Percentiles rank a stretch among this genome's conserved stretches.
These are phyloP conservation scores for Anthrax anthrax DNA, from an alignment of 2,888 invertebrate species.

Conservation along the genomic window DNA sequence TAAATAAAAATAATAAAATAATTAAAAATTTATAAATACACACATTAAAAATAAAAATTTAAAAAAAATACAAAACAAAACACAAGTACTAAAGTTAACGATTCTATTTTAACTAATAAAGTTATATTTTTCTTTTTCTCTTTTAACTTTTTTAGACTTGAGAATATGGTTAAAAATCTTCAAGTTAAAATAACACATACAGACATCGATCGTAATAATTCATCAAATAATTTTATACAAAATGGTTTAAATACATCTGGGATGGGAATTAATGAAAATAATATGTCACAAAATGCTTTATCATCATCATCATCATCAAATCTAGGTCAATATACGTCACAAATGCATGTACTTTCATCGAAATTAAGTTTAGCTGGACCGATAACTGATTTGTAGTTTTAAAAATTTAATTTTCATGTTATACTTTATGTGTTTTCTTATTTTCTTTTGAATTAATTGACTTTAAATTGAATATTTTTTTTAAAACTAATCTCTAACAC, in stretches of 20 bases:
- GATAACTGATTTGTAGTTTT: constrained; percentile 30
- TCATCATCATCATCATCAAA: background rate
- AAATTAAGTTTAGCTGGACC: constrained; percentile 31
- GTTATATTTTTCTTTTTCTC: constrained; percentile 5
- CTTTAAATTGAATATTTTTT: too few species aligned
- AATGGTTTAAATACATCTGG: background rate
- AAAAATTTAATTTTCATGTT: background rate
- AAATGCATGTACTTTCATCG: constrained; percentile 14
- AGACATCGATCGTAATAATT: background rate
- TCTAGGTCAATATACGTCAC: constrained; percentile 4
- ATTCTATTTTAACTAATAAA: constrained; percentile 9
- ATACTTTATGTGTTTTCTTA: background rate
- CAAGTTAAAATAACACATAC: constrained; percentile 20
- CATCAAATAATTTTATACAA: background rate
- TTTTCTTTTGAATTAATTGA: too few species aligned
- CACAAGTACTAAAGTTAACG: background rate
- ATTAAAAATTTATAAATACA: constrained; percentile 11
- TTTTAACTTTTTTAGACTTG: constrained; percentile 27
- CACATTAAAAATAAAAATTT: constrained; percentile 4
- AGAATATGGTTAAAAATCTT: constrained; percentile 33
- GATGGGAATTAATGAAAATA: constrained; percentile 5
- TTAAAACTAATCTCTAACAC: too few species aligned
- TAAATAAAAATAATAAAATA: constrained; percentile 19
- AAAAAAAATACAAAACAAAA: too few species aligned
- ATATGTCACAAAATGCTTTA: background rate